These are phyloP conservation scores for Griposia aprilina DNA, from an alignment of 2,888 invertebrate genomes.

Conservation along the genomic window DNA sequence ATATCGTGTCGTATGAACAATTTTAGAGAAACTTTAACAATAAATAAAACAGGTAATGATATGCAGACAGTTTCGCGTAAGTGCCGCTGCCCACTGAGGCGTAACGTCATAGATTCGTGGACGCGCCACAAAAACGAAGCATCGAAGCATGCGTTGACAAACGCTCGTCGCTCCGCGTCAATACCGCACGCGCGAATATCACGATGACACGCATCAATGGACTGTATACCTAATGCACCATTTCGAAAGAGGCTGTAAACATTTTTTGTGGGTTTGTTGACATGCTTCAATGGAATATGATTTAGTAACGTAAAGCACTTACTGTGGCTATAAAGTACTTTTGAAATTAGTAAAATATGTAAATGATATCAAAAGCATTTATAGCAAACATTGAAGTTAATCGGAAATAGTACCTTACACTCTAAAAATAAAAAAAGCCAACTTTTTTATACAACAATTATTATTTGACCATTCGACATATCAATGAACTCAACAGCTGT, in stretches of 20 bases:
- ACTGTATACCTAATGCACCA: conserved; percentile 42
- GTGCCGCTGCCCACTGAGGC: conserved; percentile 57
- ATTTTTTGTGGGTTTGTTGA: conserved; percentile 28
- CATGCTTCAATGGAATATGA: conserved; percentile 5
- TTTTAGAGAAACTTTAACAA: conserved; percentile 63
- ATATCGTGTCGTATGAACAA: conserved; percentile 36
- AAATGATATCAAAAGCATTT: not conserved
- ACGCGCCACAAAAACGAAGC: conserved; percentile 58
- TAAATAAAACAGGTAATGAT: conserved; percentile 63
- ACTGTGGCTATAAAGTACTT: not conserved
- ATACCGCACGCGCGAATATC: conserved; percentile 58
- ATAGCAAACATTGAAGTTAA: not conserved
- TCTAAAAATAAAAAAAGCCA: conserved; percentile 5
- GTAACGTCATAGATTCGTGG: conserved; percentile 61
- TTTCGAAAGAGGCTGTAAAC: conserved; percentile 52
- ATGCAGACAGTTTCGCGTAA: conserved; percentile 68
- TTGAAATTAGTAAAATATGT: not conserved
- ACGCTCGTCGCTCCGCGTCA: conserved; percentile 59
- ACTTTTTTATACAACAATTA: conserved; percentile 25
- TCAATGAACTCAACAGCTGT: conserved; percentile 25
- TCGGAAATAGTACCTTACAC: not conserved
- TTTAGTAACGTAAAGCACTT: conserved; percentile 13
- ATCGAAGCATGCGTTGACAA: conserved; percentile 64
- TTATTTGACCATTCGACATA: conserved; percentile 25
- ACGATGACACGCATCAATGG: conserved; percentile 51